Percentiles rank a stretch among this genome's conserved stretches.
These are phyloP conservation scores for Salvelinus namaycush DNA, from an alignment of 2,113 vertebrate species.

Conservation along the genomic window DNA sequence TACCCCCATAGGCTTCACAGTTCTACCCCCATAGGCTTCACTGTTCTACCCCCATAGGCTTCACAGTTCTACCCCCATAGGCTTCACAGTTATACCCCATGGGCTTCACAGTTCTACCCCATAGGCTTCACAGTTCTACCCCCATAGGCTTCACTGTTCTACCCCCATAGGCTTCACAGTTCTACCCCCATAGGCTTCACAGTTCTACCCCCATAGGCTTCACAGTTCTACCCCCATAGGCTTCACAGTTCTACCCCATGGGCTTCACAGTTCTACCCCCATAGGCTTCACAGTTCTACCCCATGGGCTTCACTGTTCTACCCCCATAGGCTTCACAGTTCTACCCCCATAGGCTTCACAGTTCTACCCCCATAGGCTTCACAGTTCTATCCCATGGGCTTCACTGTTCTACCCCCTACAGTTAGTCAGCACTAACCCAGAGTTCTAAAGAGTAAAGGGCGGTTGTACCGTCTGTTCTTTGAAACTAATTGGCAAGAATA, in stretches of 20 bases:
- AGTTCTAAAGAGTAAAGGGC: neutral
- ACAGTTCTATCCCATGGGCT: slow-evolving; percentile 42
- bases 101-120: neutral
- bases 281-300: slow-evolving; percentile 31
- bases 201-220: slow-evolving; percentile 4
- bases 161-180: slow-evolving; percentile 46
- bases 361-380: neutral
- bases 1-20: no score
- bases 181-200: neutral
- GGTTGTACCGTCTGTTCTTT: neutral
- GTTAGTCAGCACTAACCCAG: neutral
- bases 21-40: neutral
- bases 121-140: neutral
- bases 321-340: neutral
- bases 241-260: neutral
- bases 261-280: slow-evolving; percentile 22
- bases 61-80: slow-evolving; percentile 25
- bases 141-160: neutral
- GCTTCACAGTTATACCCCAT: slow-evolving; percentile 24
- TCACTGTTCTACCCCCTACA: neutral
- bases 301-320: neutral
- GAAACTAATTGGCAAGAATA: neutral
- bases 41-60: neutral
- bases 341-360: neutral
- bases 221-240: neutral